Percentiles rank a stretch among this genome's conserved stretches.
These are phyloP conservation scores for Dorcus hopei DNA, from an alignment of 2,888 invertebrate species.

Conservation along the genomic window DNA sequence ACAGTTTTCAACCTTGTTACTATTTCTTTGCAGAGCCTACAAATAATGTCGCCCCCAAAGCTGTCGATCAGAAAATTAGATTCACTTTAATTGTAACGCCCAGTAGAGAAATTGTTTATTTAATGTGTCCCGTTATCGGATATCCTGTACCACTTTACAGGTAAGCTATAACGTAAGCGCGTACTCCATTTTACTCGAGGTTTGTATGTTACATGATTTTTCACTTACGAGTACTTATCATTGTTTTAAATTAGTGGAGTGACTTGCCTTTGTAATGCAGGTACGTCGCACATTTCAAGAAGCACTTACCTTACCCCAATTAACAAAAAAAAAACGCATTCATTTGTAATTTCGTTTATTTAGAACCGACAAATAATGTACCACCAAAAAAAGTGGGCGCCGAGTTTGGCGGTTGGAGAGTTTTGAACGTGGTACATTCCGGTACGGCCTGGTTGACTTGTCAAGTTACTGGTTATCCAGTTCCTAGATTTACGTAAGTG, in stretches of 20 bases:
- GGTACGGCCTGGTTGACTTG: conserved; percentile 63
- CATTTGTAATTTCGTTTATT: conserved; percentile 1
- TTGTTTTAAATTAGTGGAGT: not conserved
- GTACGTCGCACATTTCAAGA: not conserved
- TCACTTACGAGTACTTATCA: conserved; percentile 4
- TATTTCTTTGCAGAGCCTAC: conserved; percentile 53
- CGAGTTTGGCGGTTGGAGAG: conserved; percentile 58
- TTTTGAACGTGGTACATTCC: conserved; percentile 54
- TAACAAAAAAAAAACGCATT: not conserved
- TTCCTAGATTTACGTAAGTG: conserved; percentile 54
- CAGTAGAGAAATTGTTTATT: conserved; percentile 51
- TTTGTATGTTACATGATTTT: conserved; percentile 58
- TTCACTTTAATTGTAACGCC: conserved; percentile 39
- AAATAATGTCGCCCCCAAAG: conserved; percentile 62
- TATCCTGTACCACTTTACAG: conserved; percentile 68
- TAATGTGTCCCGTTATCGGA: conserved; percentile 68
- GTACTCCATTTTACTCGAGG: conserved; percentile 39
- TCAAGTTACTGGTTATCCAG: conserved; percentile 56
- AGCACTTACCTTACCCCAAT: not conserved
- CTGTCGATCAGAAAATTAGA: conserved; percentile 53
- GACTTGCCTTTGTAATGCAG: not conserved
- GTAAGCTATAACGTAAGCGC: conserved; percentile 33
- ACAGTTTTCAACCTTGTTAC: conserved; percentile 37
- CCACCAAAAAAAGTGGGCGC: conserved; percentile 61
- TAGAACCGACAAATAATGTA: conserved; percentile 62